Percentiles rank a stretch among this genome's conserved stretches.
Evolutionary conservation across 2,797 vertebrate species (phyloP).

Genomic region (Schizothorax lantsangensis): DNA sequence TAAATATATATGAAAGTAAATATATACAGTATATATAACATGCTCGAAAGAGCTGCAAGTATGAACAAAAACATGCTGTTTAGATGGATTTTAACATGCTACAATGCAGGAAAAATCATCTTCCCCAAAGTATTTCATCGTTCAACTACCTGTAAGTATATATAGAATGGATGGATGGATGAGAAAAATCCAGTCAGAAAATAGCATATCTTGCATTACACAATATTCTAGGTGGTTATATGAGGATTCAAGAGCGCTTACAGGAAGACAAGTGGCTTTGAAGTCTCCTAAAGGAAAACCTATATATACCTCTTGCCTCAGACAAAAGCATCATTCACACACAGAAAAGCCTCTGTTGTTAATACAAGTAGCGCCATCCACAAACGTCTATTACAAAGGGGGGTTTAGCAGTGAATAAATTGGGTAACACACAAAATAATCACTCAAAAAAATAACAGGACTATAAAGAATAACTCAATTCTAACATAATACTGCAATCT

Average conservation of each 20-base stretch:
- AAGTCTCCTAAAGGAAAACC: conserved; percentile 12
- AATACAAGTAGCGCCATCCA: neutral
- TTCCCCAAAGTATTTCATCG: neutral
- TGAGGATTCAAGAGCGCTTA: conserved; percentile 10
- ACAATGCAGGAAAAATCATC: neutral
- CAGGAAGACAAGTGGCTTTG: conserved; percentile 20
- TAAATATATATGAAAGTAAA: neutral
- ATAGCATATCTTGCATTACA: neutral
- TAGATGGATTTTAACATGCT: neutral
- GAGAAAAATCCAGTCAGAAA: neutral
- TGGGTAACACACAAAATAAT: neutral
- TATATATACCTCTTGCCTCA: conserved; percentile 4
- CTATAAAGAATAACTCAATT: neutral
- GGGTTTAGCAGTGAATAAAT: neutral
- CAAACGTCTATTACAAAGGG: neutral
- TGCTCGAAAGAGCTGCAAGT: neutral
- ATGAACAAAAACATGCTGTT: neutral
- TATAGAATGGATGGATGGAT: neutral
- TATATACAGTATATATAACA: no score
- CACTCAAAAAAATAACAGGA: neutral
- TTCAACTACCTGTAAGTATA: neutral
- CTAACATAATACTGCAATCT: neutral
- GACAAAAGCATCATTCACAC: conserved; percentile 13
- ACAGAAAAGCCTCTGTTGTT: neutral
- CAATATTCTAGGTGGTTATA: conserved; percentile 21